Evolutionary conservation across 2,113 vertebrate species (phyloP), one percentile per base, ranked within the genome.

Genomic region (Mirounga angustirostris): DNA sequence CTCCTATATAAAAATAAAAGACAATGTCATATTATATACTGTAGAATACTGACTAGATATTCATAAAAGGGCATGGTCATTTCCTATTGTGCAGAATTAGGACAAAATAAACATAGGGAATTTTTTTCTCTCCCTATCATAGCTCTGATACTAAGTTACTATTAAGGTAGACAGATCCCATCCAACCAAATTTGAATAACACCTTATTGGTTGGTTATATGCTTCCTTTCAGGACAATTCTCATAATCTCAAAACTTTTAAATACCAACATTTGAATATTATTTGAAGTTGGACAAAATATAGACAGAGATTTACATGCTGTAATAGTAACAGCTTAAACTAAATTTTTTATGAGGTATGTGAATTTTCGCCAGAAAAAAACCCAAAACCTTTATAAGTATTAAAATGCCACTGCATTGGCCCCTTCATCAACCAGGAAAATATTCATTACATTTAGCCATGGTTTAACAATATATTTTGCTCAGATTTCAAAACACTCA

Each of bases 1-100:
- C 98, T 99, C 99, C 99, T 99, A 98, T 58, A 95, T 91, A 97
- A 96, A 98, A 98, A 98, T 94, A 93, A 98, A 98, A 98, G 95
- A 97, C 73, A 98, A 96, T 92, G 54, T 74, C 90, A 86, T 10
- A 71, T 86, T 97, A 98, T 76, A 94, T 98, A 98, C 89, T 94
- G 95, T 67, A 96, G 22, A 61, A 95, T 87, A 93, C 2, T 69
- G 21, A 82, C 50, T 82, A 91, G 12, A 82, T 81, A 89, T 24
- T 76, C 89, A 92, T 0, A 1, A 93, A 93, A 95, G 76, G 67
- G 67, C 69, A 73, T 83, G 58, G 96, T 88, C 59, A 97, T 91
- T 78, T 94, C 33, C 82, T 81, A n/a, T 65, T 63, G 59, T 65
- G 13, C 26, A 74, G 54, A 93, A 89, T 5, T 56, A 82, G 2